Evolutionary conservation across 2,888 invertebrate genomes (phyloP).

Genomic region (Leucozona laternaria): DNA sequence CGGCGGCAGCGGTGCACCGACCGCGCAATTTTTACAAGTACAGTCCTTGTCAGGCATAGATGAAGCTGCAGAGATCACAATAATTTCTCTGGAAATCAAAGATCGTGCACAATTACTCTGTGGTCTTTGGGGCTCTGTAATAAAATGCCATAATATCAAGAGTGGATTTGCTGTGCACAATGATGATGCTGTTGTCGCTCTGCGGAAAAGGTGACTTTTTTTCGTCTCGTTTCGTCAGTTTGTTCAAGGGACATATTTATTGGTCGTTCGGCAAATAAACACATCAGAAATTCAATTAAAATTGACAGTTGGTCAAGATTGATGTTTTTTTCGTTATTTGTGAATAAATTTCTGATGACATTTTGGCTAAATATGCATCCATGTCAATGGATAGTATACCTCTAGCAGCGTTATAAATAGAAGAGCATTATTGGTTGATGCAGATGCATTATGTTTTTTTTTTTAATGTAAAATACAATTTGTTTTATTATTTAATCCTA

Average conservation of each 20-base stretch:
- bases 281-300: conserved; percentile 77
- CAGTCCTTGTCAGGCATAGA: conserved; percentile 75
- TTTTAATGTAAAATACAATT: background rate
- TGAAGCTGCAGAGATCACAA: conserved; percentile 71
- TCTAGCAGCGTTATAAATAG: background rate
- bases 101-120: conserved; percentile 76
- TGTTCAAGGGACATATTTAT: conserved; percentile 74
- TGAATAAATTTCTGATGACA: conserved; percentile 71
- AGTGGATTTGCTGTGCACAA: conserved; percentile 22
- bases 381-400: background rate
- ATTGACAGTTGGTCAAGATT: conserved; percentile 76
- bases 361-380: conserved; percentile 57
- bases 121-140: conserved; percentile 66
- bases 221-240: conserved; percentile 76
- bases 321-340: conserved; percentile 69
- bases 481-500: background rate
- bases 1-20: conserved; percentile 12
- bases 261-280: conserved; percentile 74
- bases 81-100: conserved; percentile 75
- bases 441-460: background rate
- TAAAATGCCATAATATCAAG: conserved; percentile 65
- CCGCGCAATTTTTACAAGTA: conserved; percentile 72
- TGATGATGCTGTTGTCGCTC: background rate
- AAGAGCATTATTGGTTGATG: conserved; percentile 53
- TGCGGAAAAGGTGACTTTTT: conserved; percentile 60